Percentiles rank a stretch among this genome's conserved stretches.
These are phyloP conservation scores for Escarpia spicata DNA, from an alignment of 2,888 invertebrate genomes.

Conservation along the genomic window DNA sequence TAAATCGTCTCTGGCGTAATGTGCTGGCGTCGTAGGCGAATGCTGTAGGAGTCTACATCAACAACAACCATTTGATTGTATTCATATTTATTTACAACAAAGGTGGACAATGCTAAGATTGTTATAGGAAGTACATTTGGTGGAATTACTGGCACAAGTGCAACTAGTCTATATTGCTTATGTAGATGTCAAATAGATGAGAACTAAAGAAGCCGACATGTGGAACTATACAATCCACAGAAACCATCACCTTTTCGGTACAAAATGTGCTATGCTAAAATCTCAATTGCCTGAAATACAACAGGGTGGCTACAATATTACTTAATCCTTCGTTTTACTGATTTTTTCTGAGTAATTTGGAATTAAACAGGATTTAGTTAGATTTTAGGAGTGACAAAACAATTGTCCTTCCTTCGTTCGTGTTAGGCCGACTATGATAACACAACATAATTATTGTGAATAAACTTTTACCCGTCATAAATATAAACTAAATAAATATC, in stretches of 20 bases:
- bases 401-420: not conserved
- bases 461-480: not conserved
- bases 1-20: not conserved
- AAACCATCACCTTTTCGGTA: not conserved
- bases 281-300: not conserved
- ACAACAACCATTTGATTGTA: not conserved
- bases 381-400: not conserved
- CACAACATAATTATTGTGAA: not conserved
- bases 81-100: not conserved
- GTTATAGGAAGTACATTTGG: not conserved
- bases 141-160: not conserved
- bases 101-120: not conserved
- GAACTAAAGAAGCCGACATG: not conserved
- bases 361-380: not conserved
- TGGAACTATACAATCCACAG: not conserved
- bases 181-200: not conserved
- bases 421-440: not conserved
- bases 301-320: not conserved
- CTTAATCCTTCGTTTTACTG: not conserved
- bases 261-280: not conserved
- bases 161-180: not conserved
- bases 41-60: not conserved
- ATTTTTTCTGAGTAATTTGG: not conserved
- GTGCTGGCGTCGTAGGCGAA: not conserved
- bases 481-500: not conserved